These are phyloP conservation scores for Cinclus cinclus DNA, from an alignment of 2,113 vertebrate species.

Conservation along the genomic window DNA sequence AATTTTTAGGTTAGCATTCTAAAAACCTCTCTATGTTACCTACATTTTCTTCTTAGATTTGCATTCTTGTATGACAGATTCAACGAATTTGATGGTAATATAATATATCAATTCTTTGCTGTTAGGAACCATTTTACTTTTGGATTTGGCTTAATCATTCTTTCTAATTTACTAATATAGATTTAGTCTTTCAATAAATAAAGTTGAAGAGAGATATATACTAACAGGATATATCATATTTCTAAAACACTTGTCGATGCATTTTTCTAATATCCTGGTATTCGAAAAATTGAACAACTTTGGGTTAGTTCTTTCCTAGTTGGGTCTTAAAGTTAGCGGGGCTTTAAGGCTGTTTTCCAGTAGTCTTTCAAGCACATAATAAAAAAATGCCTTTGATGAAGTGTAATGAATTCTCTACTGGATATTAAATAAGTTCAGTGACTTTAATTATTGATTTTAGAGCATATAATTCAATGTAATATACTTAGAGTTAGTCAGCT, in stretches of 20 bases:
- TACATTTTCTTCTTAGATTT: not conserved
- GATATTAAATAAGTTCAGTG: not conserved
- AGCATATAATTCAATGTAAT: not conserved
- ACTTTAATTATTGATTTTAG: constrained; percentile 10
- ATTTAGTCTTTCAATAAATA: not conserved
- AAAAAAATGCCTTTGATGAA: not conserved
- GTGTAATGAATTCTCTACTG: not conserved
- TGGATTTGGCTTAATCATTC: not conserved
- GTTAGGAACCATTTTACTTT: not conserved
- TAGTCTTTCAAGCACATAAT: not conserved
- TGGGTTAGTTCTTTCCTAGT: not conserved
- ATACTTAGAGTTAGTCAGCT: not conserved
- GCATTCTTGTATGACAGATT: not conserved
- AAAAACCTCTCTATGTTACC: not conserved
- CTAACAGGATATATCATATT: not conserved
- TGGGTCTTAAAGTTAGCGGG: not conserved
- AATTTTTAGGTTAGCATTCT: not conserved
- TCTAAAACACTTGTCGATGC: not conserved
- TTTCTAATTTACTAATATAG: not conserved
- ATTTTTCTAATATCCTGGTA: not conserved
- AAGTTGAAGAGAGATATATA: not conserved
- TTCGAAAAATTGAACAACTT: not conserved
- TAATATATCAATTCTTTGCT: not conserved
- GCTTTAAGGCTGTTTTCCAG: not conserved
- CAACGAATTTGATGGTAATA: not conserved